phyloP scores from a whole-genome alignment of 2,797 vertebrate species.

The Acridotheres tristis region DNA sequence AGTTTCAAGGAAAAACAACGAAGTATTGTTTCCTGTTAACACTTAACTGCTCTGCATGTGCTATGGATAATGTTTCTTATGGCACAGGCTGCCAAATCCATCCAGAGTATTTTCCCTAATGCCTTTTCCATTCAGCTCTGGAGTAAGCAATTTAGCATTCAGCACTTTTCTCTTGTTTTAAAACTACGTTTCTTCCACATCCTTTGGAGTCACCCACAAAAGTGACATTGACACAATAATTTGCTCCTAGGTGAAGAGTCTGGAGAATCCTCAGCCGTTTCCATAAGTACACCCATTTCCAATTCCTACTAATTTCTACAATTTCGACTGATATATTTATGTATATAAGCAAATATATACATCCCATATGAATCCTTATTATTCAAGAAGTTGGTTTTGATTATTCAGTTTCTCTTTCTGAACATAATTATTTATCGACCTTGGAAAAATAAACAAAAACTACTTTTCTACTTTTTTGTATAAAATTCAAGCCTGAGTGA shows the following conservation, averaged over 20 bases:
- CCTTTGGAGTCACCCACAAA: neutral
- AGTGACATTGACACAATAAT: neutral
- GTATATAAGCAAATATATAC: neutral
- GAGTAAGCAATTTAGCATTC: conserved; percentile 14
- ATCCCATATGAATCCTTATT: neutral
- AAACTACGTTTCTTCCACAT: neutral
- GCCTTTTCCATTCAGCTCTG: neutral
- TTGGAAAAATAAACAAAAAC: neutral
- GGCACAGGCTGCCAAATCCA: neutral
- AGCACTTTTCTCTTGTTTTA: neutral
- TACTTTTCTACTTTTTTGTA: neutral
- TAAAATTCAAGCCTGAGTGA: neutral
- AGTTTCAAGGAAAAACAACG: neutral
- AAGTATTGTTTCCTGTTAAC: neutral
- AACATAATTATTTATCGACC: neutral
- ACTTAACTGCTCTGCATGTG: neutral
- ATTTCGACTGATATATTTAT: neutral
- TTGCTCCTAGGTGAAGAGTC: neutral
- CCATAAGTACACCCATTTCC: neutral
- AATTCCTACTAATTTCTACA: neutral
- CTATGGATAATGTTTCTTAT: neutral
- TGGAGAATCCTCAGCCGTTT: neutral
- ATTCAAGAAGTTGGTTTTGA: neutral
- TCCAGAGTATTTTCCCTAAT: neutral
- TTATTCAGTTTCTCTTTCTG: neutral